A percentile compares a stretch with the other conserved stretches of the same genome.
phyloP scores from a whole-genome alignment of 2,888 invertebrate genomes.

The Pharmacophagus antenor region DNA sequence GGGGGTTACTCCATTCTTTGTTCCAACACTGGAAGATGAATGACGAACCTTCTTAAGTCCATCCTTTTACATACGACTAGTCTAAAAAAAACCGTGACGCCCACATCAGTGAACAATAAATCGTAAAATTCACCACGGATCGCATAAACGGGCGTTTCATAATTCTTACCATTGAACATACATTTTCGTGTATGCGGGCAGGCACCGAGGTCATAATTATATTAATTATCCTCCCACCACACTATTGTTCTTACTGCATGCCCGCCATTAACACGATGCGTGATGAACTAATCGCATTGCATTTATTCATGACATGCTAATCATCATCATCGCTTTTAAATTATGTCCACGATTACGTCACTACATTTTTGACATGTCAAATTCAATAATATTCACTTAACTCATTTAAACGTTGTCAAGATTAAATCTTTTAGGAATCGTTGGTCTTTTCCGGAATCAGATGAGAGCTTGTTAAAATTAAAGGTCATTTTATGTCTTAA shows the following conservation, averaged over 20 bases:
- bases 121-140: constrained; percentile 29
- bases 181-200: constrained; percentile 38
- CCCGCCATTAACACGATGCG: constrained; percentile 30
- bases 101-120: constrained; percentile 30
- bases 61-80: no score
- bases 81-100: constrained; percentile 5
- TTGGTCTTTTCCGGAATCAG: constrained; percentile 7
- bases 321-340: constrained; percentile 26
- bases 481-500: constrained; percentile 11
- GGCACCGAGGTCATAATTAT: constrained; percentile 42
- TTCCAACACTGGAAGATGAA: not conserved
- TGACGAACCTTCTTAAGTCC: no score
- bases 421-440: constrained; percentile 8
- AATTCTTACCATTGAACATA: constrained; percentile 37
- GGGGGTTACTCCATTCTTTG: no score
- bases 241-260: constrained; percentile 40
- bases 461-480: constrained; percentile 16
- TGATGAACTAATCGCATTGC: constrained; percentile 41
- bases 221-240: constrained; percentile 41
- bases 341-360: constrained; percentile 4
- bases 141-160: constrained; percentile 27
- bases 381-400: constrained; percentile 13
- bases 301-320: constrained; percentile 35
- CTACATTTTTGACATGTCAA: constrained; percentile 17
- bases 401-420: constrained; percentile 16